Evolutionary conservation across 2,888 invertebrate genomes (phyloP), one percentile per base, ranked within the genome.

Genomic region (Euproctis similis): DNA sequence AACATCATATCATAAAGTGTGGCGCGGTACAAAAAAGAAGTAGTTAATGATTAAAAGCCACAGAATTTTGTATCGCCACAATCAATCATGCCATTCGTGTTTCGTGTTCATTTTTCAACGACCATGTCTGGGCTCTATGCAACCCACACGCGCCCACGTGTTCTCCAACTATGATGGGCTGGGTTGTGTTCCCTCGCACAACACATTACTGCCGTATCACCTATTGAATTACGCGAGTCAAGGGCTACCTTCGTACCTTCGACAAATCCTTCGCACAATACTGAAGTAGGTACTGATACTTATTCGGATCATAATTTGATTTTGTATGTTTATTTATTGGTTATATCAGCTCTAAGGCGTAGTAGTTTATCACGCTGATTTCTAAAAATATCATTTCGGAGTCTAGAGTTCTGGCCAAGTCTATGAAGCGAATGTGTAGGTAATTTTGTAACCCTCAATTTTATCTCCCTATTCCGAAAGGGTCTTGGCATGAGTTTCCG

Each of bases 91-190:
- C 21, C 24, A 43, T 40, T 50, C 48, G 48, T 48, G 48, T 46
- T 48, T 41, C 30, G 33, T 27, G 36, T 46, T 48, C 48, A 48
- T 48, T 48, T 48, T 50, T 48, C 48, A 48, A 40, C 31, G 35
- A 28, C 35, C 46, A 37, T 37, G 46, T 33, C 17, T 27, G 34
- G 43, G 28, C 34, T 47, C 43, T 36, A 47, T 32, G 24, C 24
- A 24, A 26, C 43, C 29, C 33, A 36, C 38, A 26, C 39, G 32
- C 39, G 33, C 47, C 42, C 46, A 51, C 47, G 30, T 35, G 38
- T 24, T 21, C 22, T 20, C 28, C 30, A 53, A 69, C 64, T 70
- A 68, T 69, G 50, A 62, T 61, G 63, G 65, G 67, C 60, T 62
- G 50, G 69, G 64, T 59, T 32, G 41, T 55, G 49, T 50, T 45